Percentiles rank a stretch among this genome's conserved stretches.
These are phyloP conservation scores for Meganola albula DNA, from an alignment of 2,888 invertebrate genomes.

Conservation along the genomic window DNA sequence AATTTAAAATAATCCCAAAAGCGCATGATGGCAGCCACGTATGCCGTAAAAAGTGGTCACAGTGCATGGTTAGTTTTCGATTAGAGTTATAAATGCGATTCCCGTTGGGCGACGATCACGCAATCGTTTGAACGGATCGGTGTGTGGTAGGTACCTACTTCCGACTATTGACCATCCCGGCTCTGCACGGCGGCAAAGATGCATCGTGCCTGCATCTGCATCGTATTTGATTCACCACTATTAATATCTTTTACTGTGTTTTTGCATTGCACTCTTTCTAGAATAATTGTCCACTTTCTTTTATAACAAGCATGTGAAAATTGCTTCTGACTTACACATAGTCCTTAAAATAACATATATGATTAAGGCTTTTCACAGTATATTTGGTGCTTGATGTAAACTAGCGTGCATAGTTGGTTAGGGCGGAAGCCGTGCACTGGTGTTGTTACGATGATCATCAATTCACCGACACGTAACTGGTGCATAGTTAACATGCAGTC, in stretches of 20 bases:
- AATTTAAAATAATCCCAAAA: conserved; percentile 26
- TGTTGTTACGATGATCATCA: conserved; percentile 28
- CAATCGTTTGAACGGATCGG: conserved; percentile 38
- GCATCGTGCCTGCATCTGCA: too few species aligned
- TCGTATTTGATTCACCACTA: too few species aligned
- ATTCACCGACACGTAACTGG: conserved; percentile 30
- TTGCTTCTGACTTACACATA: too few species aligned
- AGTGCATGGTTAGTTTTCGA: conserved; percentile 44
- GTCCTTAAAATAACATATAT: too few species aligned
- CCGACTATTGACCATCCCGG: conserved; percentile 6
- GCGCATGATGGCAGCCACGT: conserved; percentile 16
- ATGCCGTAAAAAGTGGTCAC: conserved; percentile 19
- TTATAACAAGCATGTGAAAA: too few species aligned
- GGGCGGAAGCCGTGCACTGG: conserved; percentile 38
- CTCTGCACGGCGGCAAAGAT: conserved; percentile 1
- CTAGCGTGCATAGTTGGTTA: conserved; percentile 32
- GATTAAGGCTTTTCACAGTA: too few species aligned
- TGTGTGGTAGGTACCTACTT: too few species aligned
- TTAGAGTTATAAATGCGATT: conserved; percentile 57
- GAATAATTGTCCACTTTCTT: too few species aligned
- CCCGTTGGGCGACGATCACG: conserved; percentile 44
- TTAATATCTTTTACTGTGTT: too few species aligned
- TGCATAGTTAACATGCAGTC: too few species aligned
- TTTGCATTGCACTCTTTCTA: too few species aligned
- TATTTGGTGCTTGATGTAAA: too few species aligned